Conservation (phyloP, 2,888 invertebrate genomes). For the Myathropa florea region DNA sequence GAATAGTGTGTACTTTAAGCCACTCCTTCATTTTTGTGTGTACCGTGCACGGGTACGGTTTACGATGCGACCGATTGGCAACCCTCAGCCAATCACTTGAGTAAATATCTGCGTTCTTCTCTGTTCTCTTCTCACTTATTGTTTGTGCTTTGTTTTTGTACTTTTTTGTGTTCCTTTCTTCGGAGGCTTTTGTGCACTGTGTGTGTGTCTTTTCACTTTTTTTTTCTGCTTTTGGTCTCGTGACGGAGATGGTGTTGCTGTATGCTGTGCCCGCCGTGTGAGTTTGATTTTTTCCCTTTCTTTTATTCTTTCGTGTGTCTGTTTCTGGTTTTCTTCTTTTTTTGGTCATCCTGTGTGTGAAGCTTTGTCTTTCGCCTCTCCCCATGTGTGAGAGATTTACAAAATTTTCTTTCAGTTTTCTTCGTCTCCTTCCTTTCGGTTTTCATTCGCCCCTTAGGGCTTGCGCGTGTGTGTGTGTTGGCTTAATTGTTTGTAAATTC, state of each 20-base stretch:
- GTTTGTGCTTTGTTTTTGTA: conserved; percentile 36
- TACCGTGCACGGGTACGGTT: conserved; percentile 73
- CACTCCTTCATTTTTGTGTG: conserved; percentile 77
- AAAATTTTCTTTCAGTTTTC: conserved; percentile 25
- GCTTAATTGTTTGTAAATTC: conserved; percentile 78
- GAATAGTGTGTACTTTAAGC: conserved; percentile 81
- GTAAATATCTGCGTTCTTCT: conserved; percentile 76
- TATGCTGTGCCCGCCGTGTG: conserved; percentile 49
- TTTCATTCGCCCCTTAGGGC: conserved; percentile 41
- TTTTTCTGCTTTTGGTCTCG: conserved; percentile 28
- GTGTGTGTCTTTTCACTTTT: not conserved
- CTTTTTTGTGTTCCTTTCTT: not conserved
- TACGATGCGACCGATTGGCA: conserved; percentile 77
- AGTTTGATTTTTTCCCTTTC: conserved; percentile 21
- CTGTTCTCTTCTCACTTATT: conserved; percentile 47
- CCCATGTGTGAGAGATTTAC: conserved; percentile 45
- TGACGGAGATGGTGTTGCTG: conserved; percentile 62
- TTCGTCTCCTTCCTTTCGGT: not conserved
- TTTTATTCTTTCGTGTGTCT: conserved; percentile 59
- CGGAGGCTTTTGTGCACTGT: conserved; percentile 24
- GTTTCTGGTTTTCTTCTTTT: conserved; percentile 39
- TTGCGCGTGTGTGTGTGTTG: conserved; percentile 70
- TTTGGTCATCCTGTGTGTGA: conserved; percentile 33
- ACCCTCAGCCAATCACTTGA: conserved; percentile 80
- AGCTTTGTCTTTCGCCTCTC: conserved; percentile 24